phyloP scores from a whole-genome alignment of 92 coral and sea anemone species.

The Nematostella vectensis region DNA sequence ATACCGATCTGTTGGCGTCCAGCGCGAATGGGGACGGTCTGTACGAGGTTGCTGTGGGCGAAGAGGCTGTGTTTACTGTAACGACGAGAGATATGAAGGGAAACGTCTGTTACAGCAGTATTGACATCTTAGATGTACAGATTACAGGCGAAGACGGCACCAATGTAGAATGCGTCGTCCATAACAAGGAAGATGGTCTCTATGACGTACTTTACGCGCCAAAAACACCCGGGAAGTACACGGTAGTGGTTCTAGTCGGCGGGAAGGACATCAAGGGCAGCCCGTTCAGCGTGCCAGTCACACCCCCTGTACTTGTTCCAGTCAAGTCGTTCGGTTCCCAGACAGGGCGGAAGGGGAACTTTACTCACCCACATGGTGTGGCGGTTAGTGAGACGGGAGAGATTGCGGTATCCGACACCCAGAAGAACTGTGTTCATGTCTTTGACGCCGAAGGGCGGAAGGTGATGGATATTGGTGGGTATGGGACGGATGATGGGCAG shows the following conservation, averaged over 20 bases:
- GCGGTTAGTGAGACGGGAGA: slow-evolving; percentile 61
- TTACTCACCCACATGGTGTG: slow-evolving; percentile 76
- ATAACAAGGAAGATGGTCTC: slow-evolving; percentile 48
- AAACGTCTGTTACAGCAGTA: slow-evolving; percentile 58
- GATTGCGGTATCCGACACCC: slow-evolving; percentile 73
- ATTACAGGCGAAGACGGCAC: slow-evolving; percentile 38
- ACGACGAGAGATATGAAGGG: slow-evolving; percentile 67
- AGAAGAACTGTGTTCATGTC: slow-evolving; percentile 66
- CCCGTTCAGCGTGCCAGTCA: slow-evolving; percentile 50
- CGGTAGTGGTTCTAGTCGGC: slow-evolving; percentile 34
- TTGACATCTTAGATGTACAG: slow-evolving; percentile 43
- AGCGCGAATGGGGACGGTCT: slow-evolving; percentile 62
- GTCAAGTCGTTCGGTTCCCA: slow-evolving; percentile 66
- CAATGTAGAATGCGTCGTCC: slow-evolving; percentile 17
- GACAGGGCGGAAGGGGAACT: slow-evolving; percentile 49
- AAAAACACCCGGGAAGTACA: slow-evolving; percentile 48
- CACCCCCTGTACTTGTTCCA: slow-evolving; percentile 71
- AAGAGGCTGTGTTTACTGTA: slow-evolving; percentile 58
- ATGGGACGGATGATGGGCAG: slow-evolving; percentile 56
- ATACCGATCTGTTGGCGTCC: slow-evolving; percentile 57
- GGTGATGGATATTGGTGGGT: slow-evolving; percentile 54
- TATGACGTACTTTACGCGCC: slow-evolving; percentile 60
- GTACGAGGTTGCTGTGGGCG: slow-evolving; percentile 61
- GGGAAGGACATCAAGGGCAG: slow-evolving; percentile 60
- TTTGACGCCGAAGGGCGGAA: slow-evolving; percentile 54